Evolutionary conservation across 2,113 vertebrate species (phyloP).

Genomic region (Caloenas nicobarica): DNA sequence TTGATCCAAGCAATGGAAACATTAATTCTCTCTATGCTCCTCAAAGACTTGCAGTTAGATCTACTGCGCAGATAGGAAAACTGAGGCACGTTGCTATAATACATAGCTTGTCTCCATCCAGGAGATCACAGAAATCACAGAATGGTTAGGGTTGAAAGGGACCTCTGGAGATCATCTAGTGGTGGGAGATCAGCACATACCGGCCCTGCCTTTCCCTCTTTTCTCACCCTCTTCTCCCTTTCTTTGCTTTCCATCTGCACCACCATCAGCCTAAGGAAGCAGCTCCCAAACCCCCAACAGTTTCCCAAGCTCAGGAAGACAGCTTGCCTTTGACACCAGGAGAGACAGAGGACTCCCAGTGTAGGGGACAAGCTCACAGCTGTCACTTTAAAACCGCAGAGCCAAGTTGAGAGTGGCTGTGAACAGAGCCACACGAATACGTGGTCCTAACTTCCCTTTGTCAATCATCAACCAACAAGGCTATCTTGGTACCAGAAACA

Average conservation of each 20-base stretch:
- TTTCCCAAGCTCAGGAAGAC: background rate
- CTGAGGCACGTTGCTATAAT: background rate
- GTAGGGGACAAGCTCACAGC: background rate
- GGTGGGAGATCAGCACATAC: background rate
- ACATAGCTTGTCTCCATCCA: background rate
- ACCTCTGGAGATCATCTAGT: no score
- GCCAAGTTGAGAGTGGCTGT: background rate
- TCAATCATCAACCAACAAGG: background rate
- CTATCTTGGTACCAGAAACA: background rate
- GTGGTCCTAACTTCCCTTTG: background rate
- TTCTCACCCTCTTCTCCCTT: background rate
- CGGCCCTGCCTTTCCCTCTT: background rate
- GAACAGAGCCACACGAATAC: background rate
- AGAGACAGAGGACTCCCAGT: background rate
- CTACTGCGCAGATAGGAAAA: background rate
- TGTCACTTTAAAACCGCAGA: background rate
- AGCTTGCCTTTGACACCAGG: background rate
- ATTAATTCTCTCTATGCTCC: background rate
- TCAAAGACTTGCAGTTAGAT: background rate
- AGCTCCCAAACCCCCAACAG: background rate
- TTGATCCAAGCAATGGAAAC: background rate
- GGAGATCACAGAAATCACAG: background rate
- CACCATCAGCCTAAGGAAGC: background rate
- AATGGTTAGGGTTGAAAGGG: no score
- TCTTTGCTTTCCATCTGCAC: background rate